Evolutionary conservation across 1,140 invertebrate species (phyloP).

Genomic region (Drosophila sp.): DNA sequence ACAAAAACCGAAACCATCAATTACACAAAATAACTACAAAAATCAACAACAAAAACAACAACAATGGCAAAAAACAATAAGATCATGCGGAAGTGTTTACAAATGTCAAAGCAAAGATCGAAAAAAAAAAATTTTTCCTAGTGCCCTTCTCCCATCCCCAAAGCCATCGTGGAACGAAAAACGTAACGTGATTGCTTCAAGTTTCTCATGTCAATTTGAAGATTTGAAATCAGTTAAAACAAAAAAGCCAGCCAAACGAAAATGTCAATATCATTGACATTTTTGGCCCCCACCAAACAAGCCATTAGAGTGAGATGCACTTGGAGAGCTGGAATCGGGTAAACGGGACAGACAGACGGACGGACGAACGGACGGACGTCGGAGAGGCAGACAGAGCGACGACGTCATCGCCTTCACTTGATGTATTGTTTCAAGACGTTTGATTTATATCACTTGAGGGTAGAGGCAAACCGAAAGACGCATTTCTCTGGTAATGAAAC

Average conservation of each 20-base stretch:
- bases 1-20: constrained; percentile 67
- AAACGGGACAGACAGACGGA: background rate
- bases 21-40: constrained; percentile 45
- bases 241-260: constrained; percentile 53
- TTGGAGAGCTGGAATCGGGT: constrained; percentile 24
- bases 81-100: constrained; percentile 75
- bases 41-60: constrained; percentile 35
- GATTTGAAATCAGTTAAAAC: constrained; percentile 58
- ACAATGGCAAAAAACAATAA: constrained; percentile 24
- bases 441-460: constrained; percentile 70
- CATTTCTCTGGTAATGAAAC: constrained; percentile 75
- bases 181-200: constrained; percentile 57
- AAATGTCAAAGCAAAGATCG: constrained; percentile 72
- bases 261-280: constrained; percentile 79
- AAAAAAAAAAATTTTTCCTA: constrained; percentile 12
- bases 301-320: constrained; percentile 68
- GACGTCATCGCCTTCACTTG: constrained; percentile 53
- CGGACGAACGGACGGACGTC: background rate
- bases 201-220: constrained; percentile 77
- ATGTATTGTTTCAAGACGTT: constrained; percentile 72
- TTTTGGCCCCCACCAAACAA: constrained; percentile 50
- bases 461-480: background rate
- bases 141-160: constrained; percentile 38
- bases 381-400: constrained; percentile 10
- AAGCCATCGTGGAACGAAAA: constrained; percentile 5